Conservation (phyloP, 2,888 invertebrate species). For the Caenorhabditis sp. region DNA sequence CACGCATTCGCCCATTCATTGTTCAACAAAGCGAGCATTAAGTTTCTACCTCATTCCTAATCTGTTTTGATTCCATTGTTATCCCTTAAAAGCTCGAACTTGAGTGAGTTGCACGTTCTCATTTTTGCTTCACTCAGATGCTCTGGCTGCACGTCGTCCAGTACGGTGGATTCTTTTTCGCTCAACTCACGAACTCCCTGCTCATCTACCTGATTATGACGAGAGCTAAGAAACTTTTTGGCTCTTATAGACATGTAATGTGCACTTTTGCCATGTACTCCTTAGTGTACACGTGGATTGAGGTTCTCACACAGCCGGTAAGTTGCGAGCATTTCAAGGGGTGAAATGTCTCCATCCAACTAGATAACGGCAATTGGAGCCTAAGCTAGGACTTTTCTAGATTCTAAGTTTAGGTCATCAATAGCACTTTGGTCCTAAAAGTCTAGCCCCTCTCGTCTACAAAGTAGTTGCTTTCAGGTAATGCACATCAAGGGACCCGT, state of each 20-base stretch:
- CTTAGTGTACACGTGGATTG: slow-evolving; percentile 34
- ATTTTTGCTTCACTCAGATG: slow-evolving; percentile 4
- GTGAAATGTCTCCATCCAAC: background rate
- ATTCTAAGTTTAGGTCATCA: too few species aligned
- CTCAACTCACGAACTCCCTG: slow-evolving; percentile 21
- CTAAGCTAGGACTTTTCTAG: too few species aligned
- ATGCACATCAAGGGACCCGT: slow-evolving; percentile 46
- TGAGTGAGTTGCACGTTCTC: background rate
- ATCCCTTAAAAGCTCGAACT: too few species aligned
- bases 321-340: background rate
- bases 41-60: too few species aligned
- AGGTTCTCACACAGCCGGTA: slow-evolving; percentile 31
- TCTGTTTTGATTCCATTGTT: too few species aligned
- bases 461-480: slow-evolving; percentile 13
- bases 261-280: slow-evolving; percentile 39
- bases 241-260: slow-evolving; percentile 37
- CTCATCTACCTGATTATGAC: slow-evolving; percentile 28
- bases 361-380: too few species aligned
- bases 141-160: slow-evolving; percentile 41
- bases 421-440: background rate
- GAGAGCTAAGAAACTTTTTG: slow-evolving; percentile 31
- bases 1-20: too few species aligned
- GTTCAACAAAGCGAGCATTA: too few species aligned
- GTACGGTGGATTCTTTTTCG: slow-evolving; percentile 20
- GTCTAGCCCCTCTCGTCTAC: background rate